Evolutionary conservation across 1,140 invertebrate genomes (phyloP).

Genomic region (Tetramorium parvispinum): DNA sequence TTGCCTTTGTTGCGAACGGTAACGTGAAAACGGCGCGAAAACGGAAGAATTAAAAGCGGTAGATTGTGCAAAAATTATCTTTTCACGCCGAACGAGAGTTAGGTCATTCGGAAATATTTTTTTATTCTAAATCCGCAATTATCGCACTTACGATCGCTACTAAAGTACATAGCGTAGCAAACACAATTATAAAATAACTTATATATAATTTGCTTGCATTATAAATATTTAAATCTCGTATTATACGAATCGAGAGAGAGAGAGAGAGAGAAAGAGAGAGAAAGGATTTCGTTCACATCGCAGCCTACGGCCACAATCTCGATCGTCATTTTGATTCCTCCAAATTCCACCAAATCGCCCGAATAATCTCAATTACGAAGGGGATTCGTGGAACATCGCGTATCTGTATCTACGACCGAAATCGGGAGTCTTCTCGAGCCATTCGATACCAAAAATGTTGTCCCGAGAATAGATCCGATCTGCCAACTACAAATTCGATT

Average conservation of each 20-base stretch:
- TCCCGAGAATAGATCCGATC: background rate
- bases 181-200: background rate
- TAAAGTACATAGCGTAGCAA: background rate
- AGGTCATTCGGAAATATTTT: background rate
- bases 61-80: conserved; percentile 35
- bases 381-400: background rate
- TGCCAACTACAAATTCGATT: background rate
- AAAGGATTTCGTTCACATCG: background rate
- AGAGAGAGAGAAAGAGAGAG: background rate
- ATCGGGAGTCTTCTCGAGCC: conserved; percentile 12
- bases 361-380: conserved; percentile 17
- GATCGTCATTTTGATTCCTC: background rate
- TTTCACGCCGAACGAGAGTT: background rate
- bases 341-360: background rate
- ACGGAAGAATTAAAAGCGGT: conserved; percentile 32
- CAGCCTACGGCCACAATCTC: background rate
- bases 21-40: conserved; percentile 29
- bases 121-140: background rate
- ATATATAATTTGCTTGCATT: background rate
- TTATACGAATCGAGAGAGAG: background rate
- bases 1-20: background rate
- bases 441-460: background rate
- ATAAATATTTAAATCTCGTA: background rate
- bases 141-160: background rate
- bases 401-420: background rate